These are phyloP conservation scores for Psittacula cyanocephala DNA, from an alignment of 2,113 vertebrate genomes.

Conservation along the genomic window DNA sequence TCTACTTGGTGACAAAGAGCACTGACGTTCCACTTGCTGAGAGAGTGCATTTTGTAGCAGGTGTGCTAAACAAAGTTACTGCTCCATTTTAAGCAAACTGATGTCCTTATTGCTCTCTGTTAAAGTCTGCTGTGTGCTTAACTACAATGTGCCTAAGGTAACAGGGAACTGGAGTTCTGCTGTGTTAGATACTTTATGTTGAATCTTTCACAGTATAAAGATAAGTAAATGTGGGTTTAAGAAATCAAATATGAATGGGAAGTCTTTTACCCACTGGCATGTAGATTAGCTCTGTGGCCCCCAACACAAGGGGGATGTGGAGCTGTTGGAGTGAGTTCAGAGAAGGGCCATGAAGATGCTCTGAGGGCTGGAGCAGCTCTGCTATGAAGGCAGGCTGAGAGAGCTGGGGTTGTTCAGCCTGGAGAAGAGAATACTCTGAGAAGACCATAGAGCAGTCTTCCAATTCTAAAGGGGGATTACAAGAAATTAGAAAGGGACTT, in stretches of 20 bases:
- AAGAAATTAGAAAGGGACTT: not conserved
- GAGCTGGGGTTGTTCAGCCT: not conserved
- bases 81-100: not conserved
- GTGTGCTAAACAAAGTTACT: not conserved
- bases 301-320: not conserved
- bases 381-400: not conserved
- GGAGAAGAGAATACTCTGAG: not conserved
- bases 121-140: fast-evolving
- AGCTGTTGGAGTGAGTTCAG: not conserved
- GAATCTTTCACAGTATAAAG: fast-evolving
- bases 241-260: not conserved
- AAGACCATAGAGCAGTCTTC: not conserved
- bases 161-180: not conserved
- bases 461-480: not conserved
- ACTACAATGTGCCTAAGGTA: not conserved
- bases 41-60: not conserved
- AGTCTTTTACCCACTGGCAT: not conserved
- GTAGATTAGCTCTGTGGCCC: not conserved
- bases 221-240: not conserved
- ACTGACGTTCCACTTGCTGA: fast-evolving
- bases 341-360: not conserved
- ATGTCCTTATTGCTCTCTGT: not conserved
- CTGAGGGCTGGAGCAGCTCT: not conserved
- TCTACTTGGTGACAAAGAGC: not conserved
- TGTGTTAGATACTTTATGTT: not conserved